Conservation (phyloP, 2,888 invertebrate genomes). For the Agapetus fuscipes region DNA sequence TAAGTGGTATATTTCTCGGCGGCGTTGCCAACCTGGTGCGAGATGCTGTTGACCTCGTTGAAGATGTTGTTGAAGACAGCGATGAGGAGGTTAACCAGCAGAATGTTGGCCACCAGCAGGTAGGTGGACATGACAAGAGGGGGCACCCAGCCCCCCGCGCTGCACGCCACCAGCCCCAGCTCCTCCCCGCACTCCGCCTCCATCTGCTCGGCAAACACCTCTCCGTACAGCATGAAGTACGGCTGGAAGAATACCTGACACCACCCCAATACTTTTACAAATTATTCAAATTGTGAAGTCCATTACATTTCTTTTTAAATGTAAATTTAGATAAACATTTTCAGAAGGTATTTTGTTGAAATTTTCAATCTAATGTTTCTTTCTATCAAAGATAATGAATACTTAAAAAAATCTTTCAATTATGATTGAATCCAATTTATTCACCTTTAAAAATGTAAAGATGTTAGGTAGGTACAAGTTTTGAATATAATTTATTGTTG, state of each 20-base stretch:
- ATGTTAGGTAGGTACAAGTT: too few relatives aligned
- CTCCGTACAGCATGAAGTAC: slow-evolving; percentile 99
- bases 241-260: slow-evolving; percentile 88
- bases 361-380: too few relatives aligned
- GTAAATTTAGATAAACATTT: too few relatives aligned
- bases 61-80: slow-evolving; percentile 98
- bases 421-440: too few relatives aligned
- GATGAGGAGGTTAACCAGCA: slow-evolving; percentile 94
- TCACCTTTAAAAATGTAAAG: too few relatives aligned
- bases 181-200: slow-evolving; percentile 82
- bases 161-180: slow-evolving; percentile 61
- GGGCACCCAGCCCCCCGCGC: slow-evolving; percentile 88
- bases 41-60: slow-evolving; percentile 89
- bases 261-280: slow-evolving; percentile 22
- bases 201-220: slow-evolving; percentile 95
- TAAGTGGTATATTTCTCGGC: too few relatives aligned
- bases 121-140: slow-evolving; percentile 95
- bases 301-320: too few relatives aligned
- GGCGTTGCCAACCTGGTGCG: slow-evolving; percentile 84
- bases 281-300: background rate
- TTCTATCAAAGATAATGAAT: too few relatives aligned
- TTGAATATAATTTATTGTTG: too few relatives aligned
- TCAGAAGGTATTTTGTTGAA: too few relatives aligned
- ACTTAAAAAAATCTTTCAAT: too few relatives aligned
- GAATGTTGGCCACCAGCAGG: slow-evolving; percentile 92